Base-by-base conservation (phyloP, 2,888 invertebrate species). In the Pollenia angustigena region DNA sequence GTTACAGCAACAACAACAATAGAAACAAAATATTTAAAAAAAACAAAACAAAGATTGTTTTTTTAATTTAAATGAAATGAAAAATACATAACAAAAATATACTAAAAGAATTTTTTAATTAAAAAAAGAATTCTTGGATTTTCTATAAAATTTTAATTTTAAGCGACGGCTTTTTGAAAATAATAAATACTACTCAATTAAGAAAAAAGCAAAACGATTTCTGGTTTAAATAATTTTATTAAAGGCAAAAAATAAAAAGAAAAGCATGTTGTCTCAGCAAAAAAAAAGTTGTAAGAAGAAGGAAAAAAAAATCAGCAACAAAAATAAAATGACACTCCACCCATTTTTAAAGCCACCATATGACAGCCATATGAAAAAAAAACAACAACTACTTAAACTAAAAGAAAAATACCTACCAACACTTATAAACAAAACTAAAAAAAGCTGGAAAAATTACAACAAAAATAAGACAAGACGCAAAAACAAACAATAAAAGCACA, bases 281-380 rank as follows among this genome's bases (percentile, higher is more conserved):
- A 44, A 64, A 58, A 64, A 66, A 50, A 62, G 54, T 42, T n/a
- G 18, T 1, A 18, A 18, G 18, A 54, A 40, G 40, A 78, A 50
- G 50, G 50, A 79, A 48, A 48, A 42, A 44, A 16, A 42, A 60
- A 68, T 12, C 23, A 16, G 12, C 11, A 48, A 8, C 10, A 79
- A 75, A 69, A 79, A 68, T 52, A 82, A 84, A 87, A 87, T 81
- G 81, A 69, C 84, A 84, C 83, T 86, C 86, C 86, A 86, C 86
- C 86, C 86, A 86, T 86, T 86, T 86, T 83, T 80, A 18, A 84
- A 84, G 74, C 74, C 84, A 78, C 81, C 87, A 84, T 78, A 81
- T 84, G 84, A 84, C 87, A 84, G 87, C 81, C 87, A 87, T 87
- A 87, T 81, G 82, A 85, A 81, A 76, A 40, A 79, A 50, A 71